Evolutionary conservation across 2,888 invertebrate genomes (phyloP), one percentile per base, ranked within the genome.

Genomic region (Hedya salicella): DNA sequence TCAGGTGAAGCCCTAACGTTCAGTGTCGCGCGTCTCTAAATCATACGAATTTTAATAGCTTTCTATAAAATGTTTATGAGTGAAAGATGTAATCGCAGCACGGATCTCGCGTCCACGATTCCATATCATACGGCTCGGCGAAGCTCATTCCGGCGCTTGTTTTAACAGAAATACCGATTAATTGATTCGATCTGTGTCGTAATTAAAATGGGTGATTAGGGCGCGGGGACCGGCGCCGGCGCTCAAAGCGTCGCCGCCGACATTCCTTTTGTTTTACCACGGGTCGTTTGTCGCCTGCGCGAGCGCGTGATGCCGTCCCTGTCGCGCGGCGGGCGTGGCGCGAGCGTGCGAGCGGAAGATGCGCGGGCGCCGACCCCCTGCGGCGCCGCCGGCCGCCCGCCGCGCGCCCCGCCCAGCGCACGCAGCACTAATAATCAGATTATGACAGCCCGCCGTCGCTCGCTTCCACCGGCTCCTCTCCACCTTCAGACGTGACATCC

Each of bases 221-320:
- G 88, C 85, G 87, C 89, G 87, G 89, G 86, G 86, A 82, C 82
- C 88, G 90, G 90, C 89, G 91, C 91, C 91, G 89, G 71, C 91
- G 90, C 89, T 91, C 91, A 91, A 91, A 91, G 91, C 91, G 87
- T 90, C 91, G 87, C 90, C 87, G 87, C 86, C 89, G 87, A 89
- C 91, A 92, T 92, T 92, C 91, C 91, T 91, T 92, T 92, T 92
- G 92, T 92, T 91, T 92, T 92, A 92, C 90, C 89, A 90, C 86
- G 91, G 90, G 87, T 89, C 89, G 91, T 87, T 91, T 91, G 92
- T 92, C 91, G 91, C 91, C 90, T 89, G 89, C 82, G 78, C 77
- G 86, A 75, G 81, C 78, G 80, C 71, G 72, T 75, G 70, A 65
- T 70, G 68, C 72, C 72, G 77, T 85, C 81, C 76, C 78, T 73